phyloP scores from a whole-genome alignment of 2,113 vertebrate genomes.

The Macrotus californicus region DNA sequence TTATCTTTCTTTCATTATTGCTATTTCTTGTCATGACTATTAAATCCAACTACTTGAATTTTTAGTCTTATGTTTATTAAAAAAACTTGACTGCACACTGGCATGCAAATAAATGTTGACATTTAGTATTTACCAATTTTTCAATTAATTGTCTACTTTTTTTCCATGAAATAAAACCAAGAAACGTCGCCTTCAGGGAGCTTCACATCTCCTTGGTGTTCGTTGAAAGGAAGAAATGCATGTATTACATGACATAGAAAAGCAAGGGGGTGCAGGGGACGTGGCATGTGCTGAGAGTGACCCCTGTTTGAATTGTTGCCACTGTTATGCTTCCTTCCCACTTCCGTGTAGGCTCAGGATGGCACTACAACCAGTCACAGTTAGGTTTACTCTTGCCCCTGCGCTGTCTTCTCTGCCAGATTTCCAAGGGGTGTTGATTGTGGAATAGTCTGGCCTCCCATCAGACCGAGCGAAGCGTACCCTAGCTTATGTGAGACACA shows the following conservation, averaged over 20 bases:
- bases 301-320: neutral
- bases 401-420: neutral
- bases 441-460: neutral
- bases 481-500: neutral
- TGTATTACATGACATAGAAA: neutral
- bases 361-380: neutral
- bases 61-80: neutral
- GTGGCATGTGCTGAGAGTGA: neutral
- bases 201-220: neutral
- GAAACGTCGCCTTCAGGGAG: neutral
- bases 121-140: neutral
- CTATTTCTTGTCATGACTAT: neutral
- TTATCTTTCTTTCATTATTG: neutral
- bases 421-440: neutral
- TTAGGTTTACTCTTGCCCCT: neutral
- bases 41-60: neutral
- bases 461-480: neutral
- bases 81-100: neutral
- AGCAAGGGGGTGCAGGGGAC: neutral
- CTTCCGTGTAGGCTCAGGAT: neutral
- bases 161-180: neutral
- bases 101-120: slow-evolving; percentile 13
- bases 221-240: neutral
- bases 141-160: neutral
- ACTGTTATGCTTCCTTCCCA: neutral